Evolutionary conservation across 2,113 vertebrate species (phyloP), one percentile per base, ranked within the genome.

Genomic region (Chamaetylas fuelleborni): DNA sequence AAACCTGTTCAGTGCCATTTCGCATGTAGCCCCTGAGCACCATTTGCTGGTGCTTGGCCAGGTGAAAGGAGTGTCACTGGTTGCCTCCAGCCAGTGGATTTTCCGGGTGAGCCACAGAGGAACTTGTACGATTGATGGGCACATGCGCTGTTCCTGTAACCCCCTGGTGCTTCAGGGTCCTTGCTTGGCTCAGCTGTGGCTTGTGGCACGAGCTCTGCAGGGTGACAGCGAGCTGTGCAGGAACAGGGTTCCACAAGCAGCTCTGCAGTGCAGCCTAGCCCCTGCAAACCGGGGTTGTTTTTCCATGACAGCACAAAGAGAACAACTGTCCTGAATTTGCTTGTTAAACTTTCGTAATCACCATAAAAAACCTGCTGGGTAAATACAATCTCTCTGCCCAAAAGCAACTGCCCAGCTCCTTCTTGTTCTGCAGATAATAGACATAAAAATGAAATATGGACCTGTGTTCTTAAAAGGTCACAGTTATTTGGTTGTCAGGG

Each of bases 361-460:
- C 31, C 11, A 3, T 71, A 36, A 86, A 84, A 86, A 67, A 10
- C 2, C 15, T 80, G 28, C 51, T 91, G 47, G 43, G 48, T 91
- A 86, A 81, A 86, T 87, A 82, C 4, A 57, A 71, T 54, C 79
- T 88, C 74, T 92, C 28, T 67, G 22, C 25, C 70, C 19, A 20
- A 69, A 91, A 92, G 88, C 50, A 72, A 33, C 43, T 58, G 10
- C 40, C 43, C 31, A 42, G 25, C 19, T 94, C 62, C 50, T 40
- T 93, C 92, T 91, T 91, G 60, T 95, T 90, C 86, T 76, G 67
- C 79, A 94, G 83, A 69, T 88, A 88, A 76, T 50, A 95, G 74
- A 51, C 29, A 56, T 95, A 45, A 90, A 93, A 95, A 86, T 79
- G 42, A 93, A 87, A 93, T 77, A 74, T 0, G 3, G 67, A 78